Conservation (phyloP, 2,797 vertebrate species). For the Remorina albescens region DNA sequence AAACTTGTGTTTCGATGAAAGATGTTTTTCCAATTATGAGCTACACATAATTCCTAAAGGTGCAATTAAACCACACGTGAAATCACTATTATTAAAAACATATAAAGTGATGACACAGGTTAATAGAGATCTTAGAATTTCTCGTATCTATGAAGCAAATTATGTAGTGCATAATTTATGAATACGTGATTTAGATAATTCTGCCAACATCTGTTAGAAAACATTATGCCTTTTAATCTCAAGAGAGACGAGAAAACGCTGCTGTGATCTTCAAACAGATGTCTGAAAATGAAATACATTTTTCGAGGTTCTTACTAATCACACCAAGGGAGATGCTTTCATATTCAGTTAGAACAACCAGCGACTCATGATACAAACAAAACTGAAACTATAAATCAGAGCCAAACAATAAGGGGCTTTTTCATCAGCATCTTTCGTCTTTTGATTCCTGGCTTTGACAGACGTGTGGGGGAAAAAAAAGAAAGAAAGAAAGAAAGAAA, state of each 20-base stretch:
- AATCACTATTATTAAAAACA: slow-evolving; percentile 54
- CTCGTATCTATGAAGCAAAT: slow-evolving; percentile 59
- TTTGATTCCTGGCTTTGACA: slow-evolving; percentile 72
- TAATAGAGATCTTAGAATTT: slow-evolving; percentile 65
- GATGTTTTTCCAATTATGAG: slow-evolving; percentile 59
- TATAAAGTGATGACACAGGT: slow-evolving; percentile 59
- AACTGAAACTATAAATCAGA: slow-evolving; percentile 60
- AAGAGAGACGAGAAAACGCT: slow-evolving; percentile 58
- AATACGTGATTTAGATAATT: slow-evolving; percentile 58
- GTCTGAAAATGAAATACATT: slow-evolving; percentile 73
- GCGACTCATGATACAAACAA: slow-evolving; percentile 54
- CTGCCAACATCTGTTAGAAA: slow-evolving; percentile 64
- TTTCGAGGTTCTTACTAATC: slow-evolving; percentile 74
- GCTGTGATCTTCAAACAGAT: slow-evolving; percentile 74
- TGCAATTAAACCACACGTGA: slow-evolving; percentile 59
- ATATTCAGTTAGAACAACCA: slow-evolving; percentile 67
- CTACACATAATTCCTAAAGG: slow-evolving; percentile 55
- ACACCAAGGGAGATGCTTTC: slow-evolving; percentile 76
- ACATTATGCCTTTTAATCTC: slow-evolving; percentile 72
- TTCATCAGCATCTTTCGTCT: slow-evolving; percentile 63
- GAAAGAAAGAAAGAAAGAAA: slow-evolving; percentile 35
- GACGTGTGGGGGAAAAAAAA: slow-evolving; percentile 50
- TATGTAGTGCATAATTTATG: slow-evolving; percentile 65
- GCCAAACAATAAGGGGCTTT: slow-evolving; percentile 57
- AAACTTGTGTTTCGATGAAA: slow-evolving; percentile 43